These are phyloP conservation scores for Pasiphila rectangulata DNA, from an alignment of 2,888 invertebrate genomes.

Conservation along the genomic window DNA sequence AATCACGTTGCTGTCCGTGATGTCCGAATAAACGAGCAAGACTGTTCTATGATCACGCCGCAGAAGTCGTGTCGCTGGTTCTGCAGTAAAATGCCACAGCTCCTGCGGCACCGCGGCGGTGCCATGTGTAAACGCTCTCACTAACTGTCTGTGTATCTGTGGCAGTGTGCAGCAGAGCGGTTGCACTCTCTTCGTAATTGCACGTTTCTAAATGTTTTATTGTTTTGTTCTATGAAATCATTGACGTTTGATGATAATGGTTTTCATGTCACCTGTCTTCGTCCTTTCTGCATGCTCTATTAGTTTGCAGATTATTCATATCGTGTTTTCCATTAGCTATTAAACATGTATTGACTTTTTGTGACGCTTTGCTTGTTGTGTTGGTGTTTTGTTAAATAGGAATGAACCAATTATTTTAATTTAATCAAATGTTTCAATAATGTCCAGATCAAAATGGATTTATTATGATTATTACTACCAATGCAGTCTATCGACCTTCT, in stretches of 20 bases:
- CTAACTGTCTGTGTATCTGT: conserved; percentile 15
- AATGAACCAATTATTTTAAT: neutral
- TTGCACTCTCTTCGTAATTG: conserved; percentile 29
- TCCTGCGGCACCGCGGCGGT: too few relatives aligned
- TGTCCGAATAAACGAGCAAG: too few relatives aligned
- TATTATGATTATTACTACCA: too few relatives aligned
- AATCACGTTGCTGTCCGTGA: too few relatives aligned
- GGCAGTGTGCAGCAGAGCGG: conserved; percentile 27
- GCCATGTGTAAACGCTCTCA: too few relatives aligned
- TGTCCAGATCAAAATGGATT: too few relatives aligned
- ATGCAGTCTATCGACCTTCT: too few relatives aligned
- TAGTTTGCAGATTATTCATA: conserved; percentile 12
- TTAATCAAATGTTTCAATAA: neutral
- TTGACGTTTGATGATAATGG: conserved; percentile 8
- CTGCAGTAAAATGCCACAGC: too few relatives aligned
- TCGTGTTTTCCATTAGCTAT: conserved; percentile 4
- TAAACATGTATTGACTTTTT: neutral
- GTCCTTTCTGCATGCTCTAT: conserved; percentile 12
- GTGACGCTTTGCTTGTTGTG: neutral
- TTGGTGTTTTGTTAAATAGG: neutral
- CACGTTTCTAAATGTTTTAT: conserved; percentile 27
- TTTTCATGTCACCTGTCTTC: conserved; percentile 17
- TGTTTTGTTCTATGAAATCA: conserved; percentile 19
- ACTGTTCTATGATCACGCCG: too few relatives aligned
- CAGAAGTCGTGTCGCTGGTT: too few relatives aligned